Conservation (phyloP, 53 echinoderm and acorn worm genomes). For the Crossaster papposus region DNA sequence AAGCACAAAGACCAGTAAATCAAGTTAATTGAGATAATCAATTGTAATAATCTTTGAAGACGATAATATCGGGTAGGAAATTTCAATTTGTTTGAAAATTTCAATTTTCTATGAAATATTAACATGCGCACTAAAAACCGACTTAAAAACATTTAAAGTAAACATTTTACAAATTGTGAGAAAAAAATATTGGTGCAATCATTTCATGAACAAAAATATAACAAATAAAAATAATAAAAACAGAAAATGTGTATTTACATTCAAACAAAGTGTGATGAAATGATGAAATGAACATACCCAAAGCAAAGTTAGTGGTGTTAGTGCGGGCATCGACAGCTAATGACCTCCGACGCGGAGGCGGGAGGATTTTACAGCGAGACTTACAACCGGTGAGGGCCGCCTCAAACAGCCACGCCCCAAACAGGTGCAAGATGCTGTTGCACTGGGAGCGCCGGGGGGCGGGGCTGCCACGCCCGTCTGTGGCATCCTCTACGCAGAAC, state of each 20-base stretch:
- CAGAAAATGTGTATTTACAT: too few species aligned
- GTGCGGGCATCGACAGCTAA: conserved; percentile 71
- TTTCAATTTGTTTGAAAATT: too few species aligned
- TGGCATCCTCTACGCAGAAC: conserved; percentile 52
- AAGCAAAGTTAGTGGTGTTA: conserved; percentile 75
- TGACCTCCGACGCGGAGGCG: conserved; percentile 79
- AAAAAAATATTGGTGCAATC: neutral
- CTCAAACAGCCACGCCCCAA: conserved; percentile 98
- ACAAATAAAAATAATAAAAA: too few species aligned
- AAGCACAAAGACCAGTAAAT: neutral
- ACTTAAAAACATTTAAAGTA: too few species aligned
- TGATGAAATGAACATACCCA: conserved; percentile 70
- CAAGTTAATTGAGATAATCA: neutral
- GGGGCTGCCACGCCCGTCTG: conserved; percentile 33
- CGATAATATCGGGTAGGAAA: too few species aligned
- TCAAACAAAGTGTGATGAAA: conserved; percentile 47
- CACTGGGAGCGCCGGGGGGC: conserved; percentile 85
- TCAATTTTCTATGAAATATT: too few species aligned
- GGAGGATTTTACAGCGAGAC: conserved; percentile 76
- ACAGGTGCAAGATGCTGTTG: conserved; percentile 95
- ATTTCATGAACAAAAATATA: conserved; percentile 24
- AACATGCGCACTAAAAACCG: too few species aligned
- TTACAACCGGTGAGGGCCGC: conserved; percentile 99
- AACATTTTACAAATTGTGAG: too few species aligned
- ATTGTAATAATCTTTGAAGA: too few species aligned